Conservation (phyloP, 1,140 invertebrate species). For the Cherax destructor region DNA sequence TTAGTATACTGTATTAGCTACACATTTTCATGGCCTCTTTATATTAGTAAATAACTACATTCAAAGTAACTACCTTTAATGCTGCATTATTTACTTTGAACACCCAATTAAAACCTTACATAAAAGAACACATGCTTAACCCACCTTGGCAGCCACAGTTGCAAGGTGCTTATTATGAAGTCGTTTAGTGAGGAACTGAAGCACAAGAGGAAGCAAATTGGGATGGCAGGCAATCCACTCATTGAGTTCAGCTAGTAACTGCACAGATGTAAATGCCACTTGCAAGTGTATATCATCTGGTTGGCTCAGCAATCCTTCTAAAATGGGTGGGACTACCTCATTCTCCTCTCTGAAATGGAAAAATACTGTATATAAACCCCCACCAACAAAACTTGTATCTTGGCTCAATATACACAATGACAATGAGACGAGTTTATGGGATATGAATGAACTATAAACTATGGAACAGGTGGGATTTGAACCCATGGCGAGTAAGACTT, state of each 20-base stretch:
- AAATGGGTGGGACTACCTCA: constrained; percentile 92
- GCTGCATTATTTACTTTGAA: no score
- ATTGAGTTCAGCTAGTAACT: constrained; percentile 92
- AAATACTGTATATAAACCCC: no score
- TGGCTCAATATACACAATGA: no score
- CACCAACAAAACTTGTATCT: no score
- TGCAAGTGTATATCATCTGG: constrained; percentile 90
- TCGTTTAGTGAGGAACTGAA: constrained; percentile 70
- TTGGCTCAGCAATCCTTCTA: constrained; percentile 91
- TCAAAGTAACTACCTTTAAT: no score
- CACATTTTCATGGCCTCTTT: no score
- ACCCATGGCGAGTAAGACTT: no score
- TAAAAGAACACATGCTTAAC: background rate
- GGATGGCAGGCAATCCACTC: constrained; percentile 96
- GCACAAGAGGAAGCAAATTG: constrained; percentile 80
- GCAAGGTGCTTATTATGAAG: constrained; percentile 68
- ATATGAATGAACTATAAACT: no score
- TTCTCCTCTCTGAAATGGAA: constrained; percentile 82
- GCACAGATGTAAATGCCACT: constrained; percentile 90
- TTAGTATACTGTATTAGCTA: no score
- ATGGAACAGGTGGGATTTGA: no score
- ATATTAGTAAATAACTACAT: no score
- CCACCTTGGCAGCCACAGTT: constrained; percentile 70
- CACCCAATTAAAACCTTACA: background rate
- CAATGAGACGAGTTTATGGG: no score